Conservation (phyloP, 2,888 invertebrate species). For the Monoplex corrugatus region DNA sequence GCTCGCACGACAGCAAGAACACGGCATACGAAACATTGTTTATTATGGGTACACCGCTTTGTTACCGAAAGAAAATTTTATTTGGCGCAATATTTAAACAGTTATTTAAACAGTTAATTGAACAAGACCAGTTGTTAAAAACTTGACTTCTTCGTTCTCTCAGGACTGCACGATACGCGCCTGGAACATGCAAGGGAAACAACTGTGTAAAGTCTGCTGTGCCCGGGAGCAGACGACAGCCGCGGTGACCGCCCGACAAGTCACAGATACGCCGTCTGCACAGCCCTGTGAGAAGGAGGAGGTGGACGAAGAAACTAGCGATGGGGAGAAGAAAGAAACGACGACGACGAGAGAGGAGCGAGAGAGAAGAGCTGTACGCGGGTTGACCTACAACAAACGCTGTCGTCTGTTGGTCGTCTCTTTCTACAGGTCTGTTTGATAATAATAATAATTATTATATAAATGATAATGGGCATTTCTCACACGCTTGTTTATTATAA, state of each 20-base stretch:
- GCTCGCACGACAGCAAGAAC: no score
- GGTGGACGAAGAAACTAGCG: neutral
- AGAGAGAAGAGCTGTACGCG: neutral
- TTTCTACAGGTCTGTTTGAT: neutral
- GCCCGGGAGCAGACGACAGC: neutral
- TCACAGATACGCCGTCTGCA: neutral
- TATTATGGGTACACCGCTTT: no score
- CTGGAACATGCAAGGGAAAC: conserved; percentile 20
- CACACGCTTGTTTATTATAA: no score
- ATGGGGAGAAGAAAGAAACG: neutral
- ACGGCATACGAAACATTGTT: no score
- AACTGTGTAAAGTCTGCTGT: neutral
- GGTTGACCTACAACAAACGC: neutral
- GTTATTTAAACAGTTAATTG: no score
- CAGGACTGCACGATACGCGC: neutral
- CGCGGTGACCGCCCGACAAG: neutral
- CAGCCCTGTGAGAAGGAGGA: neutral
- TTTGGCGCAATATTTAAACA: no score
- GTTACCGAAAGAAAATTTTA: no score
- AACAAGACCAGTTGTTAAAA: no score
- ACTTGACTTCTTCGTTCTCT: neutral
- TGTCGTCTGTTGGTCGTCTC: neutral
- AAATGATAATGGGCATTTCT: no score
- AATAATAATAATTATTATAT: no score
- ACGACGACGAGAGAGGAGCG: neutral